Evolutionary conservation across 1,140 invertebrate genomes (phyloP), one percentile per base, ranked within the genome.

Genomic region (Atta texana): DNA sequence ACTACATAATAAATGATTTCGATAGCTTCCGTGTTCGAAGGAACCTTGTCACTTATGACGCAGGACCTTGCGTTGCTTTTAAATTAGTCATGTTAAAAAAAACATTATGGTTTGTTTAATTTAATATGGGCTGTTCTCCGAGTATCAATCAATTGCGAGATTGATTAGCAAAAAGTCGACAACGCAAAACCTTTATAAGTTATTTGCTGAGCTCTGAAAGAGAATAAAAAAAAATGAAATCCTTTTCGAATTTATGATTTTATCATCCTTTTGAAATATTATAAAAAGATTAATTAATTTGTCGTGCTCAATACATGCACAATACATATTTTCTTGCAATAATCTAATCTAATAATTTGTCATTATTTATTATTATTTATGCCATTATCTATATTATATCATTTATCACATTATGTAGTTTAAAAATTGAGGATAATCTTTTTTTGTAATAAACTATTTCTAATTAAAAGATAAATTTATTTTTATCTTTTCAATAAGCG

Each of bases 51-150:
- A 12, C 57, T 74, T 61, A 6, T 39, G 71, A 87, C 59, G 59
- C 55, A 57, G 24, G 74, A 77, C 76, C 53, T 89, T 61, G 77
- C 72, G 80, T 72, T 31, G 76, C 21, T 84, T 84, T 87, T 77
- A 84, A 63, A 82, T 90, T 77, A 82, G 53, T 61, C 28, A 76
- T 81, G 68, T 44, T 24, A 85, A 85, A 89, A 85, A 39, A 85
- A 68, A 39, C 10, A 68, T 4, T 64, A 28, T 3, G 51, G n/a
- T 49, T 69, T n/a, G 14, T 72, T 44, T 28, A 69, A 66, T 53
- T 88, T 78, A 74, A 78, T 86, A 87, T 61, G 14, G 39, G 49
- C 49, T 72, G 39, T 49, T 88, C 31, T 39, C 14, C 63, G 28
- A 84, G 31, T 16, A 64, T 63, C 53, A 57, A 51, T 80, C 68